These are phyloP conservation scores for Decapterus maruadsi DNA, from an alignment of 2,797 vertebrate genomes.

Conservation along the genomic window DNA sequence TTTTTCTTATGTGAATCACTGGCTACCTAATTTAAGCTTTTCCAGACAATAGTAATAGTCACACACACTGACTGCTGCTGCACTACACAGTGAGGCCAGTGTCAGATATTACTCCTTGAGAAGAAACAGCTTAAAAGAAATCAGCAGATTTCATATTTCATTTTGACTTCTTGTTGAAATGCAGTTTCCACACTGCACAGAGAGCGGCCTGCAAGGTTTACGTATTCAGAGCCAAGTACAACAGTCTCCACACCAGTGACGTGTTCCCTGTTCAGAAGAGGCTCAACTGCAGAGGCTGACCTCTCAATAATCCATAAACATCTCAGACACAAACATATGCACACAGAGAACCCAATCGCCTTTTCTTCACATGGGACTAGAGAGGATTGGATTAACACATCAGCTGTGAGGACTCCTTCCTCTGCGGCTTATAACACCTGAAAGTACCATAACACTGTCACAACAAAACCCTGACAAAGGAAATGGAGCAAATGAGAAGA, in stretches of 20 bases:
- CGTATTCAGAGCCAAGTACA: slow-evolving; percentile 52
- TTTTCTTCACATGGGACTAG: slow-evolving; percentile 58
- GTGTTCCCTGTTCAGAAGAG: slow-evolving; percentile 46
- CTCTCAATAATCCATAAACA: slow-evolving; percentile 74
- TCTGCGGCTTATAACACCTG: slow-evolving; percentile 53
- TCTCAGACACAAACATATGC: slow-evolving; percentile 46
- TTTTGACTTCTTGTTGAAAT: slow-evolving; percentile 42
- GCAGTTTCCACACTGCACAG: slow-evolving; percentile 21
- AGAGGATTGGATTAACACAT: slow-evolving; percentile 70
- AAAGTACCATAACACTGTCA: slow-evolving; percentile 38
- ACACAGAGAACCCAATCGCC: slow-evolving; percentile 50
- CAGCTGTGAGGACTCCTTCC: slow-evolving; percentile 28
- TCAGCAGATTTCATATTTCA: slow-evolving; percentile 37
- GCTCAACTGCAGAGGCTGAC: slow-evolving; percentile 57
- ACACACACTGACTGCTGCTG: slow-evolving; percentile 28
- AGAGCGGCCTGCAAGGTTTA: slow-evolving; percentile 45
- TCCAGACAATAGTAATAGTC: slow-evolving; percentile 53
- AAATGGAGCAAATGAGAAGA: slow-evolving; percentile 20
- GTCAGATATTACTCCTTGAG: slow-evolving; percentile 15
- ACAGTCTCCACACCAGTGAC: slow-evolving; percentile 45
- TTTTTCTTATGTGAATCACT: slow-evolving; percentile 47
- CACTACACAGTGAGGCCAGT: slow-evolving; percentile 27
- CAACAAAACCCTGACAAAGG: slow-evolving; percentile 37
- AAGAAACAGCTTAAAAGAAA: not conserved
- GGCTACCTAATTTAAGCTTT: slow-evolving; percentile 44